A percentile compares a stretch with the other conserved stretches of the same genome.
These are phyloP conservation scores for Oryzias sinensis DNA, from an alignment of 2,797 vertebrate genomes.

Conservation along the genomic window DNA sequence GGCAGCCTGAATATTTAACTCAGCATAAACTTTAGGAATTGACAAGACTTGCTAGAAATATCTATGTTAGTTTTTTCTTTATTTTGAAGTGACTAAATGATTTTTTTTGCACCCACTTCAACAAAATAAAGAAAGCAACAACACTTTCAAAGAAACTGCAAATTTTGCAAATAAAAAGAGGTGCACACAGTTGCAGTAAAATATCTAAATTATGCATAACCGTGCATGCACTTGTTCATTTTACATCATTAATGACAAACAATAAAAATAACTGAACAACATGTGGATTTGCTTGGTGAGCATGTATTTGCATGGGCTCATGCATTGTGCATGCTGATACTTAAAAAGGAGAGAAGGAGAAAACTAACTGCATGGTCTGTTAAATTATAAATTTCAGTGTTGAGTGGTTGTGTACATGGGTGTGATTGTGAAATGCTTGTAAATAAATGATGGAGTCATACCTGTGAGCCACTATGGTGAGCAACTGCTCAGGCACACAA, in stretches of 20 bases:
- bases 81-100: too few relatives aligned
- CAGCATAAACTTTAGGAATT: slow-evolving; percentile 15
- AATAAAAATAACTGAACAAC: slow-evolving; percentile 73
- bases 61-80: background rate
- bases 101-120: too few relatives aligned
- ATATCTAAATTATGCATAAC: slow-evolving; percentile 53
- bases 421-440: slow-evolving; percentile 52
- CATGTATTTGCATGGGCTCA: slow-evolving; percentile 76
- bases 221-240: slow-evolving; percentile 45
- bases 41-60: slow-evolving; percentile 4
- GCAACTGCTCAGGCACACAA: slow-evolving; percentile 60
- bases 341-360: slow-evolving; percentile 36
- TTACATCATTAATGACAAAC: slow-evolving; percentile 58
- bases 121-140: too few relatives aligned
- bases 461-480: slow-evolving; percentile 58
- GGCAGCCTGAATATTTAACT: slow-evolving; percentile 21
- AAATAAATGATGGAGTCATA: slow-evolving; percentile 79
- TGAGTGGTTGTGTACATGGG: slow-evolving; percentile 55
- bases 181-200: slow-evolving; percentile 1
- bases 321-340: slow-evolving; percentile 71
- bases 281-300: slow-evolving; percentile 63
- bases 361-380: slow-evolving; percentile 61
- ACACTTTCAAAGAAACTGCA: too few relatives aligned
- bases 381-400: slow-evolving; percentile 81
- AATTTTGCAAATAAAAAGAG: too few relatives aligned